Percentiles rank a stretch among this genome's conserved stretches.
These are phyloP conservation scores for Syngnathus floridae DNA, from an alignment of 2,113 vertebrate species.

Conservation along the genomic window DNA sequence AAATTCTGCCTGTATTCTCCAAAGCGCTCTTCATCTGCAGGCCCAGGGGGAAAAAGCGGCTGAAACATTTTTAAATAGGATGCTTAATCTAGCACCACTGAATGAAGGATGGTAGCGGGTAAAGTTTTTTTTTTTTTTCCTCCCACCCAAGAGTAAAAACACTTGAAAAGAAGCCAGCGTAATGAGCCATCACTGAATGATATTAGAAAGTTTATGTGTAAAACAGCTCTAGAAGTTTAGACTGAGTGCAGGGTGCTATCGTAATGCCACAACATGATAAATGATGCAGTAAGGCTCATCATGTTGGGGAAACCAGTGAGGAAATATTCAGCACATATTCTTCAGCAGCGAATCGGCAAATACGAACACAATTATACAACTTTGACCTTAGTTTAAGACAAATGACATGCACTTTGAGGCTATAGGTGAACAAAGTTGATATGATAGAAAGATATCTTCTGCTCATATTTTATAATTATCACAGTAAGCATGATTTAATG, in stretches of 20 bases:
- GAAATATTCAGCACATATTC: conserved; percentile 35
- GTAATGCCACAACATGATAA: conserved; percentile 63
- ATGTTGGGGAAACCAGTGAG: conserved; percentile 34
- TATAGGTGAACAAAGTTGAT: conserved; percentile 24
- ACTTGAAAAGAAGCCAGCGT: conserved; percentile 52
- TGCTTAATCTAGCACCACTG: conserved; percentile 50
- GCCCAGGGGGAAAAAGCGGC: conserved; percentile 38
- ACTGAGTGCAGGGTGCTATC: conserved; percentile 55
- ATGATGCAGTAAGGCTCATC: conserved; percentile 45
- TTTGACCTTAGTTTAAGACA: neutral
- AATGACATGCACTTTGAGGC: conserved; percentile 4
- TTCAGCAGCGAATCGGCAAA: conserved; percentile 14
- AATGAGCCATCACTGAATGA: conserved; percentile 62
- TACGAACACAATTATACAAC: conserved; percentile 7
- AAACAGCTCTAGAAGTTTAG: conserved; percentile 47
- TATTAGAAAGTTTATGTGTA: conserved; percentile 63
- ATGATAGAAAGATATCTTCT: neutral
- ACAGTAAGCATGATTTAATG: conserved; percentile 52
- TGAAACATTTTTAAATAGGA: conserved; percentile 49
- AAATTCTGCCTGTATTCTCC: conserved; percentile 58
- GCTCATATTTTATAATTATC: conserved; percentile 46
- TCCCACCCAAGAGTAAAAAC: conserved; percentile 54
- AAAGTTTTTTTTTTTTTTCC: conserved; percentile 14
- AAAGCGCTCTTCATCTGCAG: conserved; percentile 56
- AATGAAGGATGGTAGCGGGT: conserved; percentile 26